These are phyloP conservation scores for Nycticorax nycticorax DNA, from an alignment of 2,113 vertebrate species.

Conservation along the genomic window DNA sequence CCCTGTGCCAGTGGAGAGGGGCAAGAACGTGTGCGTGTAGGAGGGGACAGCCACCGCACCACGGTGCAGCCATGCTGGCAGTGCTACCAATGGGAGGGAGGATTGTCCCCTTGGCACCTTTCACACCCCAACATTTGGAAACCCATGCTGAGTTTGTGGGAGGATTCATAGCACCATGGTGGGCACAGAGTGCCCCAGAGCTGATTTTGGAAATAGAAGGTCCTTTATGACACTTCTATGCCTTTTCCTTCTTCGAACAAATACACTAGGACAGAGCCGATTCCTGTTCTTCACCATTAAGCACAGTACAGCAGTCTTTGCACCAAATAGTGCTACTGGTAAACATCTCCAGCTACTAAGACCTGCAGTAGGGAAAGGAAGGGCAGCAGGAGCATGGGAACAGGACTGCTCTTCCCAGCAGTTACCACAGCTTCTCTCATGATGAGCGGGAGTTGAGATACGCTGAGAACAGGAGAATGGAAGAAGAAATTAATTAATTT, in stretches of 20 bases:
- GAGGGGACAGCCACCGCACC: not conserved
- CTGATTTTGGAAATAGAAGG: not conserved
- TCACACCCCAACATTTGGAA: not conserved
- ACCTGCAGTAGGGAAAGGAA: not conserved
- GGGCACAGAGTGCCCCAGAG: not conserved
- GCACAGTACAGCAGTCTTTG: not conserved
- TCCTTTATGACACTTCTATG: not conserved
- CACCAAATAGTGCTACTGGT: not conserved
- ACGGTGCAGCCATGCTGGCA: not conserved
- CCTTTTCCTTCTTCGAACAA: not conserved
- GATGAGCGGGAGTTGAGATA: not conserved
- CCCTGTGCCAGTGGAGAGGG: not conserved
- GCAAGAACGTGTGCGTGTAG: accelerated
- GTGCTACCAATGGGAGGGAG: not conserved
- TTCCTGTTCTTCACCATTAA: slow-evolving; percentile 4
- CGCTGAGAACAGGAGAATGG: not conserved
- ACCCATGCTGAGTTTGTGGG: not conserved
- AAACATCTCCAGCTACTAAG: not conserved
- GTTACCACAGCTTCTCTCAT: not conserved
- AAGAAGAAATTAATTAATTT: not conserved
- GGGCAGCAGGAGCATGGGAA: not conserved
- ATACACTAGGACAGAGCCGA: not conserved
- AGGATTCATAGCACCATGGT: not conserved
- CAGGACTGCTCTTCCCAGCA: not conserved
- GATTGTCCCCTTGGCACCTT: not conserved